Conservation (phyloP, 2,113 vertebrate genomes). For the Octodon degus region DNA sequence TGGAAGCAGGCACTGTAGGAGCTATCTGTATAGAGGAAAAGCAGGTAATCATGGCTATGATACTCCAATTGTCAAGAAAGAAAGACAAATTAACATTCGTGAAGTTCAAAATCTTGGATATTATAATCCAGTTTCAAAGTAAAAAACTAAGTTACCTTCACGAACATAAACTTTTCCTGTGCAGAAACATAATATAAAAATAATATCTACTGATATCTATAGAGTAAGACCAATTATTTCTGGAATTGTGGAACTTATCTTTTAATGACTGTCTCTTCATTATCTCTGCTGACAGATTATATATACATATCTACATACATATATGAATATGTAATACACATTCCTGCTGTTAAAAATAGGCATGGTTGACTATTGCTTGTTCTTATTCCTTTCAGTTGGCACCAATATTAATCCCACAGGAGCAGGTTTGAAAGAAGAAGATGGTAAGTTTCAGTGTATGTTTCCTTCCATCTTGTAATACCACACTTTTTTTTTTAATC, state of each 20-base stretch:
- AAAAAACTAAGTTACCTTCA: background rate
- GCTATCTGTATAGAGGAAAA: background rate
- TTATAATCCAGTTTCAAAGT: background rate
- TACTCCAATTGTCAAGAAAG: background rate
- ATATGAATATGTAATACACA: background rate
- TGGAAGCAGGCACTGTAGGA: background rate
- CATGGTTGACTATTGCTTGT: background rate
- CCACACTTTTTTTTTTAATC: background rate
- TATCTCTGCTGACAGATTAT: background rate
- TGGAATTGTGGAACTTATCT: background rate
- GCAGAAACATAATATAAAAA: background rate
- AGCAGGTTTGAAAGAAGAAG: background rate
- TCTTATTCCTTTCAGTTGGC: conserved; percentile 1
- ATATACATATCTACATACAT: background rate
- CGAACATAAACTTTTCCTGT: background rate
- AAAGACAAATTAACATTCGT: background rate
- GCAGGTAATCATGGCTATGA: background rate
- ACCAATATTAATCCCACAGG: background rate
- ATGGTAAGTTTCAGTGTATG: background rate
- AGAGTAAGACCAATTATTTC: background rate
- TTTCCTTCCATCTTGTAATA: background rate
- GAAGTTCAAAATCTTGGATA: background rate
- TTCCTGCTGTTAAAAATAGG: background rate
- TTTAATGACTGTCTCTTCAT: background rate
- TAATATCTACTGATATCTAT: background rate